phyloP scores from a whole-genome alignment of 2,113 vertebrate genomes.

The Chrysochloris asiatica region DNA sequence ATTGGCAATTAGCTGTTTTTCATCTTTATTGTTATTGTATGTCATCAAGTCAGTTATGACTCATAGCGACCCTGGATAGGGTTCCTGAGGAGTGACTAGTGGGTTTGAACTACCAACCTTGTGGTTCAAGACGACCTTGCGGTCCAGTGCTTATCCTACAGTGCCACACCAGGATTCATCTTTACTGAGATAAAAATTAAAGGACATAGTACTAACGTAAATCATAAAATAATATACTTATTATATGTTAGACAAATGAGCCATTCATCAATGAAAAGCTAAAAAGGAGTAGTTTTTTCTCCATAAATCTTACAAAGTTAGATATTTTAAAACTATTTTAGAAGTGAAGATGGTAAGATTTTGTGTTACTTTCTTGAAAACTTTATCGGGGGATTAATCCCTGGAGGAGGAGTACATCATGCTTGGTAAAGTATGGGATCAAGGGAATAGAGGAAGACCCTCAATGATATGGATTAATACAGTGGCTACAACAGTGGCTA shows the following conservation, averaged over 20 bases:
- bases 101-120: too few relatives aligned
- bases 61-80: too few relatives aligned
- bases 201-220: neutral
- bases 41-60: too few relatives aligned
- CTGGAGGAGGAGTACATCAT: neutral
- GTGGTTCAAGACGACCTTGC: too few relatives aligned
- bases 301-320: neutral
- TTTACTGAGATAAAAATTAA: constrained; percentile 1
- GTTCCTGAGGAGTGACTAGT: too few relatives aligned
- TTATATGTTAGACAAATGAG: neutral
- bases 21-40: too few relatives aligned
- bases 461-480: neutral
- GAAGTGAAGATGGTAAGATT: neutral
- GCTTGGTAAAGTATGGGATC: neutral
- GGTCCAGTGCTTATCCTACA: too few relatives aligned
- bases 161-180: too few relatives aligned
- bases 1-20: too few relatives aligned
- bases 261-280: too few relatives aligned
- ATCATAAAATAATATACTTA: neutral
- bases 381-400: neutral
- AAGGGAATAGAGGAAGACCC: neutral
- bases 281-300: too few relatives aligned
- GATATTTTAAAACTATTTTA: neutral
- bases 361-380: neutral
- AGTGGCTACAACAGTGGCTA: neutral